A percentile compares a stretch with the other conserved stretches of the same genome.
Conservation (phyloP, 1,140 invertebrate species). For the Drosophila orena region DNA sequence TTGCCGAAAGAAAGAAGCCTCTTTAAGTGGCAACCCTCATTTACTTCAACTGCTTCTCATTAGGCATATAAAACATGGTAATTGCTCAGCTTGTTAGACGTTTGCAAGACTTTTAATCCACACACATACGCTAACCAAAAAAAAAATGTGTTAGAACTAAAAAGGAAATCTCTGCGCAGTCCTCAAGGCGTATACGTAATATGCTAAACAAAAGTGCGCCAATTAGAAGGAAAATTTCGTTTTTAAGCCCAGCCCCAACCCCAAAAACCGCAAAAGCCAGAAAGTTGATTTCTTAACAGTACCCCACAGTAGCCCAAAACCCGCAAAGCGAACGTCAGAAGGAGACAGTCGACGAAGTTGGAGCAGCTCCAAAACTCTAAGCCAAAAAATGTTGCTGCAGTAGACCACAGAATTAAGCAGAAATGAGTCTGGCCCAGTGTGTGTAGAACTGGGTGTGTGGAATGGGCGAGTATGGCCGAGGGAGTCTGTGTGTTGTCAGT, state of each 20-base stretch:
- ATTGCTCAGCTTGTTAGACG: conserved; percentile 76
- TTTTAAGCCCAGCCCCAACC: conserved; percentile 62
- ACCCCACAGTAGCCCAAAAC: background rate
- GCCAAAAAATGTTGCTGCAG: conserved; percentile 57
- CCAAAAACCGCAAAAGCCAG: conserved; percentile 70
- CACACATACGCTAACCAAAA: conserved; percentile 7
- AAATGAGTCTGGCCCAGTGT: conserved; percentile 31
- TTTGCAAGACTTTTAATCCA: conserved; percentile 61
- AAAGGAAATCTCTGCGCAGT: conserved; percentile 13
- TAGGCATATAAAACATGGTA: conserved; percentile 50
- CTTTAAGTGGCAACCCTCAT: conserved; percentile 2
- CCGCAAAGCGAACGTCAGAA: conserved; percentile 60
- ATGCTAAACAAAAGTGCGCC: conserved; percentile 79
- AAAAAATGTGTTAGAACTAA: conserved; percentile 21
- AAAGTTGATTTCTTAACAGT: conserved; percentile 79
- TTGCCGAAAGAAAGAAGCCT: background rate
- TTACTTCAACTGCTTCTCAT: conserved; percentile 22
- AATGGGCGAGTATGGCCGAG: conserved; percentile 3
- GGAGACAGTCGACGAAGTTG: conserved; percentile 36
- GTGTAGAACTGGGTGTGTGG: background rate
- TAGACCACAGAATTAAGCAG: conserved; percentile 70
- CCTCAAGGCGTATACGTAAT: conserved; percentile 58
- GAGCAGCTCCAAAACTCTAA: conserved; percentile 38
- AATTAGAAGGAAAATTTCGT: conserved; percentile 74
- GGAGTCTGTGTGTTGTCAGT: conserved; percentile 56